Evolutionary conservation across 2,113 vertebrate genomes (phyloP), one percentile per base, ranked within the genome.

Genomic region (Brachyhypopomus occidentalis): DNA sequence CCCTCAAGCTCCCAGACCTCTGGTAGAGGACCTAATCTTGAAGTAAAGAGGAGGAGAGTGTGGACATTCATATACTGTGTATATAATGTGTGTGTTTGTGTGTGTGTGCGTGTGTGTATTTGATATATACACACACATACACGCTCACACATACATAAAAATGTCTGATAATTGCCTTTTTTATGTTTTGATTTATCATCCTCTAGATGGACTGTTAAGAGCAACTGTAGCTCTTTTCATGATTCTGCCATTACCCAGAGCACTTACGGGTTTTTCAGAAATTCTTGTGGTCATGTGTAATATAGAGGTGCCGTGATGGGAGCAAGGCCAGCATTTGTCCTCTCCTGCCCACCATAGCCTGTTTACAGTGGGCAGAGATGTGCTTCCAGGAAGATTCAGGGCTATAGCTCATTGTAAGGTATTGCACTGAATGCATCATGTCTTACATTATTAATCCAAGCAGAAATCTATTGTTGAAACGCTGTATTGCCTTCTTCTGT

Each of bases 401-500:
- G 34, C 55, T 59, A 22, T 8, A 30, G 77, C 52, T 78, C 48
- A 66, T 67, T 79, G 72, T 79, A 14, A 79, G 59, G 59, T 58
- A 27, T 84, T 63, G 52, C 72, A 66, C 36, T 38, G 27, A 56
- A 14, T 55, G 23, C 36, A 64, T 70, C 66, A 56, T 34, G 9
- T 72, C 69, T 80, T 71, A 14, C 1, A 5, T 22, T 60, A 12
- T 60, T 38, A n/a, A 63, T 77, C 72, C 58, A 38, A 27, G 56
- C 34, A 30, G 56, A n/a, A 79, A 59, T 20, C 23, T 67, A 34
- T 69, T 48, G 72, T 76, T 58, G 70, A 23, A 36, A 69, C 69
- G 16, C 60, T 20, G 38, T 22, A 41, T 72, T 75, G 83, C 67
- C 69, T 80, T 58, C 38, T 66, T 77, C 74, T 34, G 34, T 73